Evolutionary conservation across 1,140 invertebrate species (phyloP).

Genomic region (Brachionus manjavacas): DNA sequence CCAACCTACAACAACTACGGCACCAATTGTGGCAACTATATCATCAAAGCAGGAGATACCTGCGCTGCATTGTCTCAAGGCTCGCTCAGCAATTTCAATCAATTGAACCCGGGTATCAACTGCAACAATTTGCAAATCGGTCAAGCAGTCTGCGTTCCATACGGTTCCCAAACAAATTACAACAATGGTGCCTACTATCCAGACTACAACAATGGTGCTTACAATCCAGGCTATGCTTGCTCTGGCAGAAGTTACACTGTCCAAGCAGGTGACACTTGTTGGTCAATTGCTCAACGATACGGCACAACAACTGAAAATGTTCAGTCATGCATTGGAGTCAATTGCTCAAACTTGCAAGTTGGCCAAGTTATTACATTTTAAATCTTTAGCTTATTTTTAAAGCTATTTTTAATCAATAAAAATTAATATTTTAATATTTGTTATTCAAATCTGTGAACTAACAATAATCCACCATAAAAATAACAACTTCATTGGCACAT

Average conservation of each 20-base stretch:
- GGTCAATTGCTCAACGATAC: neutral
- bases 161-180: neutral
- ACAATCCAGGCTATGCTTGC: neutral
- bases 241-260: neutral
- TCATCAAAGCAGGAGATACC: neutral
- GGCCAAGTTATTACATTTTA: neutral
- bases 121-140: neutral
- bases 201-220: neutral
- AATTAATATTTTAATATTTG: too few relatives aligned
- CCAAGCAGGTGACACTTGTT: slow-evolving; percentile 11
- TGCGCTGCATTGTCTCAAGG: neutral
- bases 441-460: too few relatives aligned
- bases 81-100: neutral
- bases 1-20: neutral
- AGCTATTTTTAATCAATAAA: too few relatives aligned
- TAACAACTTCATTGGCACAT: too few relatives aligned
- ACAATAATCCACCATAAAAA: too few relatives aligned
- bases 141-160: neutral
- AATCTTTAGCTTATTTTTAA: neutral
- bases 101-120: slow-evolving; percentile 11
- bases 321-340: neutral
- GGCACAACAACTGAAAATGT: neutral
- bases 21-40: neutral
- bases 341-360: neutral
- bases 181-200: neutral